These are phyloP conservation scores for Drosophila macrothrix DNA, from an alignment of 2,888 invertebrate genomes.

Conservation along the genomic window DNA sequence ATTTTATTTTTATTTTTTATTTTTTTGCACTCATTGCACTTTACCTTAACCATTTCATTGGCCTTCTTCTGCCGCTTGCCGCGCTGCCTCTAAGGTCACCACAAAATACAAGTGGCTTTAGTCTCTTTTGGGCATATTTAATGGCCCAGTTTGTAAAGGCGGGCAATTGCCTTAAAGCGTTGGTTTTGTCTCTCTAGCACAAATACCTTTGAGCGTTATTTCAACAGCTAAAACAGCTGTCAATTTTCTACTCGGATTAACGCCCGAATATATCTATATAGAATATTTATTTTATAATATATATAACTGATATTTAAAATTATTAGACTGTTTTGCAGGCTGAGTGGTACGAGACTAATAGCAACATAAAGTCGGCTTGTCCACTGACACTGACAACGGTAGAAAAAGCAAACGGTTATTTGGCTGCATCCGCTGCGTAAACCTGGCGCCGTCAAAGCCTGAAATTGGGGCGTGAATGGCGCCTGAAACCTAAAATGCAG, in stretches of 20 bases:
- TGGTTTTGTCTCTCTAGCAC: background rate
- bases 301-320: background rate
- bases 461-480: background rate
- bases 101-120: slow-evolving; percentile 25
- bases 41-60: slow-evolving; percentile 37
- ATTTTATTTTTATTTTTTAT: slow-evolving; percentile 15
- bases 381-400: background rate
- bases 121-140: slow-evolving; percentile 41
- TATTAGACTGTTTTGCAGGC: too few species aligned
- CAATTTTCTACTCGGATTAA: background rate
- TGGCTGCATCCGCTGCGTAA: background rate
- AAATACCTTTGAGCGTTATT: slow-evolving; percentile 3
- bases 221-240: background rate
- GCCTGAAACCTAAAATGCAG: slow-evolving; percentile 30
- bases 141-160: slow-evolving; percentile 18
- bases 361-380: background rate
- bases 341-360: background rate
- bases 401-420: background rate
- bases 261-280: background rate
- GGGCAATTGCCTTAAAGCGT: slow-evolving; percentile 28
- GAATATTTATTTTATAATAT: background rate
- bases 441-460: background rate
- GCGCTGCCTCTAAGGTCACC: slow-evolving; percentile 53
- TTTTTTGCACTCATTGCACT: slow-evolving; percentile 45
- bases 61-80: slow-evolving; percentile 5